Conservation (phyloP, 2,888 invertebrate genomes). For the Pogonocherus hispidulus region DNA sequence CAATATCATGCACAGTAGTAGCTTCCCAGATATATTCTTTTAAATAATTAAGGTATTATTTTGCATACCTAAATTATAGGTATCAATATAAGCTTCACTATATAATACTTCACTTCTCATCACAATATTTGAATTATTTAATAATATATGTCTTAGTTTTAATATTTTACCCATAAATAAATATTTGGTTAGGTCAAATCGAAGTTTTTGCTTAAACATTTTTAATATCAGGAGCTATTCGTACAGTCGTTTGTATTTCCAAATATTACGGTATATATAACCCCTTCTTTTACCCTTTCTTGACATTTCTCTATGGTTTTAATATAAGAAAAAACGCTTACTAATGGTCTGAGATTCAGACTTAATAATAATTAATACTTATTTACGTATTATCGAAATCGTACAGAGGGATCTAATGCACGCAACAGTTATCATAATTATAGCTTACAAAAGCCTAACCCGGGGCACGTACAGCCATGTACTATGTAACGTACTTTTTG, state of each 20-base stretch:
- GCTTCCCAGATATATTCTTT: too few relatives aligned
- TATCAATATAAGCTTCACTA: too few relatives aligned
- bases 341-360: neutral
- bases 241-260: neutral
- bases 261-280: neutral
- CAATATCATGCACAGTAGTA: too few relatives aligned
- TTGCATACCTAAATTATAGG: too few relatives aligned
- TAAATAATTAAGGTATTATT: too few relatives aligned
- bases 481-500: too few relatives aligned
- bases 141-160: too few relatives aligned
- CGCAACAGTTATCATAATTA: constrained; percentile 38
- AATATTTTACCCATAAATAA: too few relatives aligned
- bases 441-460: constrained; percentile 38
- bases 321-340: neutral
- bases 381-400: constrained; percentile 4
- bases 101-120: too few relatives aligned
- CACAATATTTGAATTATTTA: too few relatives aligned
- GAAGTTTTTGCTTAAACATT: too few relatives aligned
- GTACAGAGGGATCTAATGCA: constrained; percentile 22
- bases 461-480: constrained; percentile 40
- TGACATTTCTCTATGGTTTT: neutral
- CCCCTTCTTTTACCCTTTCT: neutral
- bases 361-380: neutral
- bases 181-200: too few relatives aligned
- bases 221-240: neutral